phyloP scores from a whole-genome alignment of 1,140 invertebrate genomes.

The Pachyrhynchus sulphureomaculatus region DNA sequence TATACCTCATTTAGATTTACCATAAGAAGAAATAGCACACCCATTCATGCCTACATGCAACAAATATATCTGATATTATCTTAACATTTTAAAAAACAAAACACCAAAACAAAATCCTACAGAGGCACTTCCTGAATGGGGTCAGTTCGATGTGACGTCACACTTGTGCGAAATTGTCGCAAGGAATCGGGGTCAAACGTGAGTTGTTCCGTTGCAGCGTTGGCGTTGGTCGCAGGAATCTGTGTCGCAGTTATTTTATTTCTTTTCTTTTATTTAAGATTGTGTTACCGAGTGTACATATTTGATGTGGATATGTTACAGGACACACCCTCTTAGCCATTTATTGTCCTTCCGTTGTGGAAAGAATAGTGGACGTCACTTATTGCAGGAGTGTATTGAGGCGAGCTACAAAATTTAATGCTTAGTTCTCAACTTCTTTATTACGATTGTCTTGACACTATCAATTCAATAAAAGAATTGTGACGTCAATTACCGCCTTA shows the following conservation, averaged over 20 bases:
- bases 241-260: slow-evolving; percentile 4
- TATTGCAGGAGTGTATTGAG: too few relatives aligned
- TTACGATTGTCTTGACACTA: too few relatives aligned
- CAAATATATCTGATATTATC: not conserved
- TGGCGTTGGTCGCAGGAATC: slow-evolving; percentile 9
- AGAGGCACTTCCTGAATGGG: slow-evolving; percentile 12
- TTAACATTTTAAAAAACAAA: not conserved
- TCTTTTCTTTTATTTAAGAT: slow-evolving; percentile 3
- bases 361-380: too few relatives aligned
- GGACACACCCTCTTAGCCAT: too few relatives aligned
- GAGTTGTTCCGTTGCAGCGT: slow-evolving; percentile 1
- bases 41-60: too few relatives aligned
- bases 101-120: not conserved
- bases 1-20: too few relatives aligned
- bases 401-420: too few relatives aligned
- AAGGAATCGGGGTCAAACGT: slow-evolving; percentile 24
- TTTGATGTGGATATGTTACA: not conserved
- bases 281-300: not conserved
- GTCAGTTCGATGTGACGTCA: slow-evolving; percentile 15
- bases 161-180: slow-evolving; percentile 10
- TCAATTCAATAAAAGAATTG: too few relatives aligned
- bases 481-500: too few relatives aligned
- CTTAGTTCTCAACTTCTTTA: too few relatives aligned
- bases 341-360: too few relatives aligned
- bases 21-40: too few relatives aligned